phyloP scores from a whole-genome alignment of 2,113 vertebrate species.

The Perccottus glenii region DNA sequence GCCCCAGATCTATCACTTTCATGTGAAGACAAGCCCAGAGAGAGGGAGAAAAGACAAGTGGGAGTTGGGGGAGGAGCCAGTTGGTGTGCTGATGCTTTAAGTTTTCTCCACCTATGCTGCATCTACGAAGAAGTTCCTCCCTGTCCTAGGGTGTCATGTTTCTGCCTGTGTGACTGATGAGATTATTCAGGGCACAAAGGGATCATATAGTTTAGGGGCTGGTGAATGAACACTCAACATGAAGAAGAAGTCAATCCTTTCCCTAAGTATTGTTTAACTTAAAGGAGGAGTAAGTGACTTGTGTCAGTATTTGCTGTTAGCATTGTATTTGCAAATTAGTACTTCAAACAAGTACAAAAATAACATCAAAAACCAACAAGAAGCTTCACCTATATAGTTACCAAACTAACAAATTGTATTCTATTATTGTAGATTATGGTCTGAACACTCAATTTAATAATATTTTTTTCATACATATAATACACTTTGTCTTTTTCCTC shows the following conservation, averaged over 20 bases:
- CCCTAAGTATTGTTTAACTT: conserved; percentile 5
- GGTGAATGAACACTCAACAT: conserved; percentile 25
- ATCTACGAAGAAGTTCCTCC: conserved; percentile 40
- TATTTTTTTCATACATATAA: too few relatives aligned
- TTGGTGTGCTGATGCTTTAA: conserved; percentile 28
- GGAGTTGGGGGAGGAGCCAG: neutral
- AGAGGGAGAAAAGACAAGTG: conserved; percentile 31
- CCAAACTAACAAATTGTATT: too few relatives aligned
- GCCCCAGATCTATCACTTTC: conserved; percentile 74
- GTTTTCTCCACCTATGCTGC: conserved; percentile 60
- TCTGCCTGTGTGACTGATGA: conserved; percentile 70
- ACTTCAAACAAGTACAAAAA: too few relatives aligned
- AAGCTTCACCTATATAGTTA: too few relatives aligned
- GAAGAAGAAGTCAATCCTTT: conserved; percentile 38
- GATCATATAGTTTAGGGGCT: conserved; percentile 36
- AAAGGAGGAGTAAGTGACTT: neutral
- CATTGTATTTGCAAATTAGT: too few relatives aligned
- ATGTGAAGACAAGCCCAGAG: conserved; percentile 54
- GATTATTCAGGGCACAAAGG: conserved; percentile 55
- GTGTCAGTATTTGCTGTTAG: neutral
- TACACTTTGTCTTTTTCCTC: conserved; percentile 30
- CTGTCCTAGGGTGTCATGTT: conserved; percentile 65
- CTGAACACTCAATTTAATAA: too few relatives aligned
- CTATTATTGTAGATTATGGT: too few relatives aligned
- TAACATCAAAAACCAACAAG: too few relatives aligned